Base-by-base conservation (phyloP, 2,113 vertebrate species). In the Saimiri boliviensis region DNA sequence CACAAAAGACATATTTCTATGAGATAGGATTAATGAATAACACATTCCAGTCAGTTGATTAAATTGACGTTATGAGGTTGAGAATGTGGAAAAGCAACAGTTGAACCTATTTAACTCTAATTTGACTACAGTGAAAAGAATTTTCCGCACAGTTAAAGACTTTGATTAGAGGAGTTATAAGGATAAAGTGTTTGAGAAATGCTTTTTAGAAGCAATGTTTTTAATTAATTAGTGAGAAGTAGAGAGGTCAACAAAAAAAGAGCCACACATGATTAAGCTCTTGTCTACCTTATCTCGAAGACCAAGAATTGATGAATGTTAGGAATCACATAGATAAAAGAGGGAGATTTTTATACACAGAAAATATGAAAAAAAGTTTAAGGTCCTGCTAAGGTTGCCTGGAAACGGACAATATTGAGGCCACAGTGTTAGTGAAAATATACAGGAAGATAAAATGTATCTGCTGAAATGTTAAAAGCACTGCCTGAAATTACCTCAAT, bases 41-140 rank as follows among this genome's bases (percentile, higher is more conserved):
- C 13, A 77, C 74, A 94, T 93, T 90, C 56, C 40, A 83, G 47
- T 86, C 42, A 45, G 35, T 77, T 95, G 47, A 97, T 92, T 93
- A 87, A 96, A 86, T 45, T 89, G 66, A 82, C 12, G 0, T 86
- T 94, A 93, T 90, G 60, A 58, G 40, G 30, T 68, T 96, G 70
- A 56, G 30, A 77, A 92, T 92, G 49, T 85, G 66, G 49, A 89
- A 91, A 91, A 84, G 70, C 32, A 92, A 82, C 14, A 88, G 88
- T 85, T 98, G 95, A 96, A 95, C 32, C 54, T 79, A 77, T 86
- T 96, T 80, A 79, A 93, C 23, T 86, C n/a, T 94, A 86, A 95
- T 92, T 90, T 96, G 73, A 95, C 73, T 92, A 30, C 19, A 54
- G 30, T 60, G 10, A 42, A 90, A 95, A 92, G 23, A 91, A 13